phyloP scores from a whole-genome alignment of 2,888 invertebrate genomes.

The Auanema sp. region DNA sequence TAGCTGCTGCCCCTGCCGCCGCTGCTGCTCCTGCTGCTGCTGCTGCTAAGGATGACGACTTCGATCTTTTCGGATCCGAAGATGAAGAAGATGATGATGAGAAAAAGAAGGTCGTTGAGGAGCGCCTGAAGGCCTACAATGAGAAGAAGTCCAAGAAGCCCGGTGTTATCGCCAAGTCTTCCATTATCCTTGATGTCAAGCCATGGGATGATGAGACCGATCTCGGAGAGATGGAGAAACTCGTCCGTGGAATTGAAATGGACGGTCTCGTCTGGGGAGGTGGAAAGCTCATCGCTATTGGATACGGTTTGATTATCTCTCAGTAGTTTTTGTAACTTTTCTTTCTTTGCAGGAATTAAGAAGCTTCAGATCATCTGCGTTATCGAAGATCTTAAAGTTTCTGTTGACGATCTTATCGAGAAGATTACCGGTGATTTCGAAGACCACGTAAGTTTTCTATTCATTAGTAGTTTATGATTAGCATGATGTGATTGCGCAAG shows the following conservation, averaged over 20 bases:
- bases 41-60: constrained; percentile 43
- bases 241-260: constrained; percentile 79
- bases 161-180: constrained; percentile 87
- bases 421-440: constrained; percentile 52
- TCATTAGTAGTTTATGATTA: not conserved
- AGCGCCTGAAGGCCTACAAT: constrained; percentile 85
- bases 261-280: constrained; percentile 96
- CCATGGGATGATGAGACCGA: constrained; percentile 97
- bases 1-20: constrained; percentile 20
- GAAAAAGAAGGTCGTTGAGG: constrained; percentile 76
- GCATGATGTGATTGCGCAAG: no score
- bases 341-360: constrained; percentile 45
- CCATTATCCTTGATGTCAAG: constrained; percentile 90
- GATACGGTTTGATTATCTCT: constrained; percentile 28
- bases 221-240: constrained; percentile 82
- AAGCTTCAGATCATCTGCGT: constrained; percentile 61
- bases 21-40: constrained; percentile 24
- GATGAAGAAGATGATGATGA: constrained; percentile 60
- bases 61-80: constrained; percentile 62
- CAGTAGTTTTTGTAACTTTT: not conserved
- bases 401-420: constrained; percentile 58
- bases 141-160: constrained; percentile 95
- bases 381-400: constrained; percentile 60
- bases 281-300: constrained; percentile 65
- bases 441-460: constrained; percentile 36